phyloP scores from a whole-genome alignment of 1,140 invertebrate genomes.

The Drosophila pachea region DNA sequence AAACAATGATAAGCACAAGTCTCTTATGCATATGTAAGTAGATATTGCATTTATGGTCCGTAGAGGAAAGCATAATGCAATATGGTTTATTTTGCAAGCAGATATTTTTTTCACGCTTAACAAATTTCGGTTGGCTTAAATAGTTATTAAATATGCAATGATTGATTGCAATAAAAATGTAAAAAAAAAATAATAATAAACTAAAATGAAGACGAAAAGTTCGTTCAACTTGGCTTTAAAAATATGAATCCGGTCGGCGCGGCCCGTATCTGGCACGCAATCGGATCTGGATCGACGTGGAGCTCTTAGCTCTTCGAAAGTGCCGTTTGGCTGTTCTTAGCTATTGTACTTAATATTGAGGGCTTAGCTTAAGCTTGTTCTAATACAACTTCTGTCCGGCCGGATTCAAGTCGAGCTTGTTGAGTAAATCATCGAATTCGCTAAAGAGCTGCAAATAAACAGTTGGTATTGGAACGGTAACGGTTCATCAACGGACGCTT shows the following conservation, averaged over 20 bases:
- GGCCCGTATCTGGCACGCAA: not conserved
- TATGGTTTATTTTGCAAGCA: conserved; percentile 66
- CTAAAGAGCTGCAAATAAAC: conserved; percentile 66
- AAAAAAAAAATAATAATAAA: no score
- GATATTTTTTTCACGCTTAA: conserved; percentile 59
- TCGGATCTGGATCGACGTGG: no score
- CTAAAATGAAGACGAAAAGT: not conserved
- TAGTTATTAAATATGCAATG: conserved; percentile 11
- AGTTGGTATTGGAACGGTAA: conserved; percentile 8
- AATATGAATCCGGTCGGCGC: not conserved
- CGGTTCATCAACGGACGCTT: conserved; percentile 31
- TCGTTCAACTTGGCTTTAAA: not conserved
- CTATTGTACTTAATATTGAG: not conserved
- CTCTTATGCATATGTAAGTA: conserved; percentile 46
- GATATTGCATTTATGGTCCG: conserved; percentile 28
- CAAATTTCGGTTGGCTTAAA: conserved; percentile 9
- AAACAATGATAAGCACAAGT: conserved; percentile 42
- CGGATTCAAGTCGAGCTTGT: conserved; percentile 67
- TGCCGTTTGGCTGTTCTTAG: not conserved
- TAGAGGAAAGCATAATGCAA: conserved; percentile 53
- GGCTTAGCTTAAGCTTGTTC: conserved; percentile 23
- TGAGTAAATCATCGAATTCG: conserved; percentile 73
- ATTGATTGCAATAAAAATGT: not conserved
- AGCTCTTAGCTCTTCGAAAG: not conserved
- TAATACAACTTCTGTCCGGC: conserved; percentile 61